Conservation (phyloP, 2,888 invertebrate genomes). For the Aethes cnicana region DNA sequence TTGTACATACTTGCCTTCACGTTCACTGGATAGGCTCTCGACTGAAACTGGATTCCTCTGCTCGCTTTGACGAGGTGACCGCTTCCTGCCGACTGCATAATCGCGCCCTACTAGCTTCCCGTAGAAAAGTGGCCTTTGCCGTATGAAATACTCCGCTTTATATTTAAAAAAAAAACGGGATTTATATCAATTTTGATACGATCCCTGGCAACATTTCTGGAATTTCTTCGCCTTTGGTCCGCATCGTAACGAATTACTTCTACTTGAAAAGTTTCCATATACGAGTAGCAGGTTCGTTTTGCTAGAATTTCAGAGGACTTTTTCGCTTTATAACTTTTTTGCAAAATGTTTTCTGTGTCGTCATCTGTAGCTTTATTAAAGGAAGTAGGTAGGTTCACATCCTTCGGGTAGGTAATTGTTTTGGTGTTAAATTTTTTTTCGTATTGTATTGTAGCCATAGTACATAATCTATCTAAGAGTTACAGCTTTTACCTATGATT, state of each 20-base stretch:
- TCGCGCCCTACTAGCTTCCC: slow-evolving; percentile 39
- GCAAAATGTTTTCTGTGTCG: too few relatives aligned
- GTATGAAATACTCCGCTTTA: slow-evolving; percentile 3
- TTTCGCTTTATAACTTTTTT: too few relatives aligned
- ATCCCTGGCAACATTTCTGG: slow-evolving; percentile 9
- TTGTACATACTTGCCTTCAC: slow-evolving; percentile 29
- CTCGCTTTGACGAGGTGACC: slow-evolving; percentile 47
- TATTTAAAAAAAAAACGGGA: slow-evolving; percentile 14
- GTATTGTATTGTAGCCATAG: too few relatives aligned
- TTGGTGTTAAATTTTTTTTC: too few relatives aligned
- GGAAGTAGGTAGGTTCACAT: too few relatives aligned
- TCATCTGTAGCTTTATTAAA: too few relatives aligned
- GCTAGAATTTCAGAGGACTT: too few relatives aligned
- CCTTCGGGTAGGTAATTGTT: too few relatives aligned
- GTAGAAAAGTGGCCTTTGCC: slow-evolving; percentile 22
- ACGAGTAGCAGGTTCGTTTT: neutral
- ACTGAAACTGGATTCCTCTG: slow-evolving; percentile 43
- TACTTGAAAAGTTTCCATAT: slow-evolving; percentile 2
- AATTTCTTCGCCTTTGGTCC: slow-evolving; percentile 5
- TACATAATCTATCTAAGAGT: too few relatives aligned
- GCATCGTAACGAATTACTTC: slow-evolving; percentile 1
- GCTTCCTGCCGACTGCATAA: slow-evolving; percentile 43
- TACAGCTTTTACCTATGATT: too few relatives aligned
- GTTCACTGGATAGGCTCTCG: slow-evolving; percentile 43
- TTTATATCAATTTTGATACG: slow-evolving; percentile 8